Evolutionary conservation across 2,113 vertebrate genomes (phyloP), one percentile per base, ranked within the genome.

Genomic region (Rousettus leschenaultii): DNA sequence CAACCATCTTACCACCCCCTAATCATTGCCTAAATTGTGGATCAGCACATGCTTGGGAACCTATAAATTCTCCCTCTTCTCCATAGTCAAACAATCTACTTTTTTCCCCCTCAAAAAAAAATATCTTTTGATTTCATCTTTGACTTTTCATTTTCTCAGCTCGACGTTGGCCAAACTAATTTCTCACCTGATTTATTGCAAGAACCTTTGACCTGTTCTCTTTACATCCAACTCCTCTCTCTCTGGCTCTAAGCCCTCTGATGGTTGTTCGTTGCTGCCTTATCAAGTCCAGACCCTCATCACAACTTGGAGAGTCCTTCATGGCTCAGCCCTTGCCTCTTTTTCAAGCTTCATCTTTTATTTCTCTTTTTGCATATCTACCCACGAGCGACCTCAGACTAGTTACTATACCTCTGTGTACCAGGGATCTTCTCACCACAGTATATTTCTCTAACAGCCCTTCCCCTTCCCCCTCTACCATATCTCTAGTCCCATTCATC

Each of bases 111-210:
- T 0, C 13, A 5, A 5, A 51, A 51, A 16, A 33, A 88, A 55
- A 26, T 40, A 59, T 30, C 51, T 86, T 75, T 82, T 92, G 35
- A 79, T 51, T 83, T 70, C 70, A 48, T 95, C 30, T 13, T 79
- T 68, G 12, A 38, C 33, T 53, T 68, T 82, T 70, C 7, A 61
- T 73, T 86, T 43, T 35, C 38, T 38, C 22, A 35, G n/a, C 53
- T 73, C 45, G 61, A 51, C 77, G 26, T 35, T 51, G 55, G 4
- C 57, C 35, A 43, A n/a, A 48, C 18, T 30, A 6, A 35, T 13
- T 8, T 48, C 28, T 38, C 28, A 75, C 21, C 48, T 40, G 43
- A 9, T 61, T 84, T 84, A 26, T 26, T 63, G n/a, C 26, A 51
- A 30, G 61, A 70, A 26, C 3, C 28, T 48, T 63, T 14, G 22